Base-by-base conservation (phyloP, 2,113 vertebrate genomes). In the Centropus bengalensis region DNA sequence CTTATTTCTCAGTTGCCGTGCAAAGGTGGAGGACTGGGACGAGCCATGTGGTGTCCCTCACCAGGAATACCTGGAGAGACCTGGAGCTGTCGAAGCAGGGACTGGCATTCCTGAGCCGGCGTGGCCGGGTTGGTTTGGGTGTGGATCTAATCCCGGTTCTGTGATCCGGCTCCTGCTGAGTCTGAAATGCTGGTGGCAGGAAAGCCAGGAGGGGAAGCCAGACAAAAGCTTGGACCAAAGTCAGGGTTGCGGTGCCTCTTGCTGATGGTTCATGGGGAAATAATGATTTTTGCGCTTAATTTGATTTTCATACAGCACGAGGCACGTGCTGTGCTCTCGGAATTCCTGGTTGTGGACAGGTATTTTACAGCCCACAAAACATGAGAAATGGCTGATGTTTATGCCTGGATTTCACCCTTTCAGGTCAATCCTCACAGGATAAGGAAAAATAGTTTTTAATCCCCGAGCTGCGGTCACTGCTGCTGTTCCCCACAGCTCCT, bases 171-270 rank as follows among this genome's bases (percentile, higher is more conserved):
- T 95, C 91, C 95, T 88, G 91, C 91, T 84, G 93, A 70, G 90
- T 75, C 81, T 97, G 91, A 96, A 97, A 96, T 88, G 73, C 73
- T 78, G 9, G 85, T 96, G 94, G 91, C 90, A 75, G 94, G 68
- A 91, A 92, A 93, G 87, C 91, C 84, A 91, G 78, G 68, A 94
- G 87, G 71, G 64, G 33, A 91, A 94, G 88, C 90, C 86, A 95
- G 92, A 94, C 92, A 78, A 96, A 96, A 92, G 80, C 80, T 83
- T 95, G 93, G 92, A 91, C 87, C 54, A 86, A 79, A 97, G 62
- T 96, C 88, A 94, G 90, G 36, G 62, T 93, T 88, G 94, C 30
- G 64, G 26, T 96, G 88, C 76, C 49, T 89, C 36, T 88, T 60
- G 18, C 69, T 92, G 94, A 55, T 89, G 42, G 71, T 82, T 86